phyloP scores from a whole-genome alignment of 1,140 invertebrate genomes.

The Drosophila fuyamai region DNA sequence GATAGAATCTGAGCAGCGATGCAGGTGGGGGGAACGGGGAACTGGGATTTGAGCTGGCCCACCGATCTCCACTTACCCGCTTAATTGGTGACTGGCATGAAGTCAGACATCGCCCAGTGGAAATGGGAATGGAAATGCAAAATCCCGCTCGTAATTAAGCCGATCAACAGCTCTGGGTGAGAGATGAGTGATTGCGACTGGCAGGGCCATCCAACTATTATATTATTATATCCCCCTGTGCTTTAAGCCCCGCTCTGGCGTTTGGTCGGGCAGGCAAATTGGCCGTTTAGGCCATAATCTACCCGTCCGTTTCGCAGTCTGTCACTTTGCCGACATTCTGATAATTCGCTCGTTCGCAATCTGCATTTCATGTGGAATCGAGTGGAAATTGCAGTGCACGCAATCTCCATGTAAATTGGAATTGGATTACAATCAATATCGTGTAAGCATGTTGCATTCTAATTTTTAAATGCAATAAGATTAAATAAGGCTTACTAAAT shows the following conservation, averaged over 20 bases:
- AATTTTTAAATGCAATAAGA: neutral
- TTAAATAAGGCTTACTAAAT: neutral
- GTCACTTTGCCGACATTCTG: neutral
- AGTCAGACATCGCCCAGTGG: conserved; percentile 12
- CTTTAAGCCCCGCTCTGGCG: too few species aligned
- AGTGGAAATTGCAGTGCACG: conserved; percentile 12
- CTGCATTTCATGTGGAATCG: conserved; percentile 7
- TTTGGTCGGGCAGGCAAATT: conserved; percentile 1
- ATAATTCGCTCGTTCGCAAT: neutral
- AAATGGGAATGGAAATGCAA: conserved; percentile 41
- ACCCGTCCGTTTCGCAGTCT: conserved; percentile 1
- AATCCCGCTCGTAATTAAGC: conserved; percentile 46
- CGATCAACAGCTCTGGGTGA: conserved; percentile 36
- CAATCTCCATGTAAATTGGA: conserved; percentile 6
- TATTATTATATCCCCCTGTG: neutral
- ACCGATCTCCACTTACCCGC: conserved; percentile 40
- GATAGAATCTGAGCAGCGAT: too few species aligned
- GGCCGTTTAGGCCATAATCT: conserved; percentile 21
- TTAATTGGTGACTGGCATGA: conserved; percentile 65
- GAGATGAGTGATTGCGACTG: conserved; percentile 25
- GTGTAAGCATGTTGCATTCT: conserved; percentile 3
- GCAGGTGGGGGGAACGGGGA: neutral
- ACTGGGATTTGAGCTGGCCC: conserved; percentile 1
- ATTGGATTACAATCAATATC: neutral
- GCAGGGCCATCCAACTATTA: conserved; percentile 4